Percentiles rank a stretch among this genome's conserved stretches.
phyloP scores from a whole-genome alignment of 2,888 invertebrate genomes.

The Pristionchus maxplancki region DNA sequence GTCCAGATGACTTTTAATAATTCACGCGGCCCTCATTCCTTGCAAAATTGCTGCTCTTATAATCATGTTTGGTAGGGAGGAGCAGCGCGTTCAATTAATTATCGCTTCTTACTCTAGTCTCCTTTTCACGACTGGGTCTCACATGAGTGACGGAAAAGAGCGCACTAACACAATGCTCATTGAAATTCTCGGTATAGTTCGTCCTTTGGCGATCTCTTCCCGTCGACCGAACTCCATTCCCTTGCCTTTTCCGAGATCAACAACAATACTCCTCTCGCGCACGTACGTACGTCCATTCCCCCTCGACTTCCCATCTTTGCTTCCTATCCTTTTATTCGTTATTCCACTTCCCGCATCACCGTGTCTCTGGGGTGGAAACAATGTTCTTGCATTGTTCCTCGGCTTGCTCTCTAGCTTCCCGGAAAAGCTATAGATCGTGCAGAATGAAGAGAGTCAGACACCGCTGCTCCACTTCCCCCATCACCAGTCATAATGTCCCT shows the following conservation, averaged over 20 bases:
- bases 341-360: neutral
- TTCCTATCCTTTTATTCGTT: neutral
- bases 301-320: neutral
- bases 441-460: neutral
- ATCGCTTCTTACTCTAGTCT: neutral
- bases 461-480: neutral
- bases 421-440: neutral
- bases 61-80: neutral
- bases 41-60: neutral
- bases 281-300: neutral
- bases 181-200: neutral
- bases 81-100: neutral
- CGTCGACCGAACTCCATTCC: neutral
- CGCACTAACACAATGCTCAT: neutral
- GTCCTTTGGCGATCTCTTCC: neutral
- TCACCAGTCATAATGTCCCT: neutral
- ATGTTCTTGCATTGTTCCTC: neutral
- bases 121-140: neutral
- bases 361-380: neutral
- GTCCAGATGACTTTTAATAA: constrained; percentile 8
- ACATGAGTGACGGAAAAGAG: neutral
- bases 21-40: neutral
- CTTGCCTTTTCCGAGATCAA: neutral
- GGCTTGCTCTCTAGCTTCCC: neutral
- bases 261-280: neutral